Conservation (phyloP, 2,888 invertebrate species). For the Philaethria dido region DNA sequence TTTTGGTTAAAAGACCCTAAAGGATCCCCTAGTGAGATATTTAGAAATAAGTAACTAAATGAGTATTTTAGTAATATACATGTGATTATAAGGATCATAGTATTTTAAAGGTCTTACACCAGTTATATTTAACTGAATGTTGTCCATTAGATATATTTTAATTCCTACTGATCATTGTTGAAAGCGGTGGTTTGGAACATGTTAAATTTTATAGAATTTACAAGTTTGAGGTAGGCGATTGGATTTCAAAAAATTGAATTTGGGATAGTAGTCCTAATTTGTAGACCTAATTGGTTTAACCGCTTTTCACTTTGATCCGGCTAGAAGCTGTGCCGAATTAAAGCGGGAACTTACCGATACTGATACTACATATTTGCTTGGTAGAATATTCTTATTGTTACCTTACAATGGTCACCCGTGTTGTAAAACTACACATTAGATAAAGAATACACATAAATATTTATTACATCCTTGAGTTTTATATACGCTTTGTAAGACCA, state of each 20-base stretch:
- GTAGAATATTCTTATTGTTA: conserved; percentile 9
- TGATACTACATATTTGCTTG: conserved; percentile 14
- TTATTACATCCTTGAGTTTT: conserved; percentile 4
- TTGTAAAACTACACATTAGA: background rate
- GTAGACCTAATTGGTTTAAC: background rate
- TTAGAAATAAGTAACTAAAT: conserved; percentile 52
- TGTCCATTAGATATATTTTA: conserved; percentile 40
- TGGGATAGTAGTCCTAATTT: background rate
- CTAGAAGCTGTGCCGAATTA: background rate
- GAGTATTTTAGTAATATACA: conserved; percentile 60
- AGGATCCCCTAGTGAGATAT: conserved; percentile 69
- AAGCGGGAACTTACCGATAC: background rate
- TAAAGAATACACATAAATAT: conserved; percentile 8
- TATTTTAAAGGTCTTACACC: conserved; percentile 33
- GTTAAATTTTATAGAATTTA: conserved; percentile 26
- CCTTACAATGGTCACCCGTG: background rate
- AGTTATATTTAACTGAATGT: conserved; percentile 29
- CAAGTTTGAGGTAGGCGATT: background rate
- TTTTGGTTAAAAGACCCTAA: conserved; percentile 36
- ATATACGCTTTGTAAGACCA: conserved; percentile 10
- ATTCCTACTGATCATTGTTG: conserved; percentile 19
- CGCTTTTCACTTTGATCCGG: conserved; percentile 15
- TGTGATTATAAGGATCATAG: conserved; percentile 46
- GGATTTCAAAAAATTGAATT: conserved; percentile 5
- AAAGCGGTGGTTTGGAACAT: conserved; percentile 12